These are phyloP conservation scores for Egretta garzetta DNA, from an alignment of 2,113 vertebrate species.

Conservation along the genomic window DNA sequence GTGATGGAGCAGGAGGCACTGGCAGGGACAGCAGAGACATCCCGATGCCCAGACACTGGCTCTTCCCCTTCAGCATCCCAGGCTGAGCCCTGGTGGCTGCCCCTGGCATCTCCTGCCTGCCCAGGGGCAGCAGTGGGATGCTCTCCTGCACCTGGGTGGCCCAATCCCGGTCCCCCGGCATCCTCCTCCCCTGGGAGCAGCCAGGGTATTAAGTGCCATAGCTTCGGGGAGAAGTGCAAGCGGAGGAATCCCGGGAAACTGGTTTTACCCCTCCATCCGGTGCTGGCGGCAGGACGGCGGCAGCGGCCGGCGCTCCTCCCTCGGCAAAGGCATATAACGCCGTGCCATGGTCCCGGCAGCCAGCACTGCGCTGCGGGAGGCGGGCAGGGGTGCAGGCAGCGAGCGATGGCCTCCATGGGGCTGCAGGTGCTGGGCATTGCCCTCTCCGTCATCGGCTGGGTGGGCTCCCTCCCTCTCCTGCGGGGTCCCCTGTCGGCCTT, in stretches of 20 bases:
- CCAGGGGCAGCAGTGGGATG: rapidly evolving
- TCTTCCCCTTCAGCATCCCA: not conserved
- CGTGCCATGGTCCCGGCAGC: not conserved
- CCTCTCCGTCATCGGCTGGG: conserved; percentile 88
- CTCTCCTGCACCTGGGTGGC: not conserved
- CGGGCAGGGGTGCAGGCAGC: not conserved
- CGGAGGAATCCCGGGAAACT: conserved; percentile 78
- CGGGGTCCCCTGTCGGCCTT: too few species aligned
- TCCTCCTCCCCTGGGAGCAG: not conserved
- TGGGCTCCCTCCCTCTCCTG: conserved; percentile 79
- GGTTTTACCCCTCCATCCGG: conserved; percentile 68
- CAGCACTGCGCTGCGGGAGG: not conserved
- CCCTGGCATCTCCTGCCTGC: not conserved
- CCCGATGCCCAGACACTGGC: rapidly evolving
- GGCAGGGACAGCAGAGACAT: not conserved
- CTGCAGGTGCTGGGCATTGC: conserved; percentile 87
- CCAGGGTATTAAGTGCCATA: conserved; percentile 4
- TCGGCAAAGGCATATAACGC: conserved; percentile 62
- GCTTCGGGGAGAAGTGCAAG: conserved; percentile 19
- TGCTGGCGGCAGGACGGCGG: conserved; percentile 26
- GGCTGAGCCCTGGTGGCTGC: not conserved
- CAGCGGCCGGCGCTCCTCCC: conserved; percentile 61
- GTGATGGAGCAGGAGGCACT: not conserved
- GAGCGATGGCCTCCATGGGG: conserved; percentile 85
- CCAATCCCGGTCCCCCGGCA: not conserved